Evolutionary conservation across 2,888 invertebrate genomes (phyloP).

Genomic region (Steromphala cineraria): DNA sequence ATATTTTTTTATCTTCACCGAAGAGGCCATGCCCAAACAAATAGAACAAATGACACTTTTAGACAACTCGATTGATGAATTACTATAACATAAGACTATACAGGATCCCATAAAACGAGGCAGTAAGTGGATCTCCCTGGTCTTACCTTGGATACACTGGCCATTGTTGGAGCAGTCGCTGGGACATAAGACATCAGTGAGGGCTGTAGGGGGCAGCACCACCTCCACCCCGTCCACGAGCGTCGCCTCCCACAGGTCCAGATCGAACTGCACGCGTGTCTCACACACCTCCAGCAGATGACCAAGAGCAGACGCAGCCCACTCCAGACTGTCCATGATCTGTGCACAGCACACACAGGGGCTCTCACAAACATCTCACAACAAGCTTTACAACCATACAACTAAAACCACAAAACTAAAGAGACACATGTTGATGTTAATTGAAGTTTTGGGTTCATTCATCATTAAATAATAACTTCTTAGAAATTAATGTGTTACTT

Average conservation of each 20-base stretch:
- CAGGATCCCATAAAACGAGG: no score
- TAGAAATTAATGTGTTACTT: not conserved
- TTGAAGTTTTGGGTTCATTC: no score
- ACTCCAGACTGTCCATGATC: conserved; percentile 42
- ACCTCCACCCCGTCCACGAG: conserved; percentile 33
- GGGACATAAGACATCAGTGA: conserved; percentile 45
- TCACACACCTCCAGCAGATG: conserved; percentile 43
- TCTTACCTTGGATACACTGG: conserved; percentile 46
- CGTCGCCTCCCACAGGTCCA: conserved; percentile 39
- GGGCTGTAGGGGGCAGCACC: conserved; percentile 34
- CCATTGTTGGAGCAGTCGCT: conserved; percentile 54
- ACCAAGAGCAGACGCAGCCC: conserved; percentile 42
- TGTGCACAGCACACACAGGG: no score
- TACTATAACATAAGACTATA: no score
- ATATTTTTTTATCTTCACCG: no score
- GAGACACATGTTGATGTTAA: no score
- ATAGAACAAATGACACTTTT: no score
- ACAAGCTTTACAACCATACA: no score
- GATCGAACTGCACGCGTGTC: conserved; percentile 35
- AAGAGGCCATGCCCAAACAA: no score
- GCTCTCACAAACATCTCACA: not conserved
- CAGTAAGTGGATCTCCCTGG: not conserved
- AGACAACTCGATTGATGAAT: no score
- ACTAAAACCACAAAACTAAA: not conserved
- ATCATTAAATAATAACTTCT: not conserved